Evolutionary conservation across 2,113 vertebrate genomes (phyloP).

Genomic region (Ceyx melanurus): DNA sequence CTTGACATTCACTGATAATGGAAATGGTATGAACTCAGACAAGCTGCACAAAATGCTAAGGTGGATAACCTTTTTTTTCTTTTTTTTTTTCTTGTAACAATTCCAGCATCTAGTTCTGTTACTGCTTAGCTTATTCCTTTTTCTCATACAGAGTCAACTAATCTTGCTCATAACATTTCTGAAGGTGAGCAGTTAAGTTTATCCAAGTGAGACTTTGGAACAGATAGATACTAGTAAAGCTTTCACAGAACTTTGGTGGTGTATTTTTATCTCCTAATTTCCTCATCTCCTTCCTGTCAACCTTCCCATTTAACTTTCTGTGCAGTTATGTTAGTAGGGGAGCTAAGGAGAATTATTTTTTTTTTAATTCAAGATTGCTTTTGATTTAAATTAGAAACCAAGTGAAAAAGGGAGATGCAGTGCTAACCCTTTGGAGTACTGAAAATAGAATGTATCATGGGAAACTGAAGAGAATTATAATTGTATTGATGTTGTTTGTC

Average conservation of each 20-base stretch:
- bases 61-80: conserved; percentile 62
- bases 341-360: neutral
- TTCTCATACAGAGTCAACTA: rapidly evolving
- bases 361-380: neutral
- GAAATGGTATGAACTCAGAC: conserved; percentile 86
- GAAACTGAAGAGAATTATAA: neutral
- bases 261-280: neutral
- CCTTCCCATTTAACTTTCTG: neutral
- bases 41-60: conserved; percentile 96
- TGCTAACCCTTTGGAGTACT: neutral
- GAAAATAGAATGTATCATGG: neutral
- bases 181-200: neutral
- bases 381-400: neutral
- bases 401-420: neutral
- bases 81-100: neutral
- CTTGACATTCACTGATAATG: conserved; percentile 92
- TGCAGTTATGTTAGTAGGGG: neutral
- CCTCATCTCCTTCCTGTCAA: neutral
- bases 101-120: neutral
- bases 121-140: neutral
- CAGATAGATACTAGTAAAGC: neutral
- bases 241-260: neutral
- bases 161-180: neutral
- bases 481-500: neutral
- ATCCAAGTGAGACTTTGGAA: neutral